These are phyloP conservation scores for Diadema setosum DNA, from an alignment of 35 echinoderm and acorn worm genomes.

Conservation along the genomic window DNA sequence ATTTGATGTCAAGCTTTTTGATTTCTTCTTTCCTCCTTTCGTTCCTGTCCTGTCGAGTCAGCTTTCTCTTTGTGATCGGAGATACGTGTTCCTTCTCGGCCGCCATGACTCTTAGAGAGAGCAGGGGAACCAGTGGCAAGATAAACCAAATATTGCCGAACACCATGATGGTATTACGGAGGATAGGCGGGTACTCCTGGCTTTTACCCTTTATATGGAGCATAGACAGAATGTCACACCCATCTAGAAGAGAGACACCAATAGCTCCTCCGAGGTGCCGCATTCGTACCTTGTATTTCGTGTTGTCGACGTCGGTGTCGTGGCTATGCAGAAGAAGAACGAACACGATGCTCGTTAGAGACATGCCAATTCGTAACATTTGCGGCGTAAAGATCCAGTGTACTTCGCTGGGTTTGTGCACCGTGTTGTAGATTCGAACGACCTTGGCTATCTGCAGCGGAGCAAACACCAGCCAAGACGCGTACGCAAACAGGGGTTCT, in stretches of 20 bases:
- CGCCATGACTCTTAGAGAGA: constrained; percentile 49
- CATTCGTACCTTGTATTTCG: constrained; percentile 59
- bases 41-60: not conserved
- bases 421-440: constrained; percentile 47
- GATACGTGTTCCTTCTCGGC: not conserved
- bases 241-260: constrained; percentile 71
- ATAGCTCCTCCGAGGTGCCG: constrained; percentile 43
- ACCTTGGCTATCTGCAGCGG: constrained; percentile 63
- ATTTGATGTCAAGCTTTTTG: not conserved
- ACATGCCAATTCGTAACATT: constrained; percentile 76
- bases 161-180: constrained; percentile 32
- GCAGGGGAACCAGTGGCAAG: constrained; percentile 59
- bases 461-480: constrained; percentile 69
- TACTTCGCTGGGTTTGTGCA: not conserved
- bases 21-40: not conserved
- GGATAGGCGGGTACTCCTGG: not conserved
- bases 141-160: constrained; percentile 72
- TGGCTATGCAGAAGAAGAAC: constrained; percentile 63
- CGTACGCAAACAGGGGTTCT: constrained; percentile 70
- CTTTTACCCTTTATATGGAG: constrained; percentile 4
- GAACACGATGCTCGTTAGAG: constrained; percentile 51
- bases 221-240: constrained; percentile 65
- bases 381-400: constrained; percentile 55
- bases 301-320: constrained; percentile 45
- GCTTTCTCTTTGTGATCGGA: not conserved